Conservation (phyloP, 1,140 invertebrate species). For the Cyphomyrmex costatus region DNA sequence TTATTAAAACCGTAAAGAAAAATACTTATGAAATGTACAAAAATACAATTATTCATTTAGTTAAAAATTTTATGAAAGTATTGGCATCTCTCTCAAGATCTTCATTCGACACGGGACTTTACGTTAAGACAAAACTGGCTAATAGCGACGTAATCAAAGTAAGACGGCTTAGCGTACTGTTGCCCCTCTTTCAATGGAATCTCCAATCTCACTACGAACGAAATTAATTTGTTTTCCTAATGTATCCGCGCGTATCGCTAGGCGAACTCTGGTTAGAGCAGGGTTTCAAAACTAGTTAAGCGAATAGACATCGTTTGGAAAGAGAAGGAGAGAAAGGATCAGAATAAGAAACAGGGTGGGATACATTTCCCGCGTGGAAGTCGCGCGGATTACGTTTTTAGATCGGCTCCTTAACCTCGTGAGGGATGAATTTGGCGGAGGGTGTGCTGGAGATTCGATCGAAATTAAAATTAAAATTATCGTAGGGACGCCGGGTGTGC, state of each 20-base stretch:
- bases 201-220: slow-evolving; percentile 75
- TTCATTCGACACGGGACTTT: slow-evolving; percentile 29
- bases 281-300: slow-evolving; percentile 82
- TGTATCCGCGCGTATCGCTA: slow-evolving; percentile 75
- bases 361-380: slow-evolving; percentile 26
- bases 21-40: neutral
- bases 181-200: slow-evolving; percentile 57
- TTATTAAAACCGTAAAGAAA: neutral
- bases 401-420: slow-evolving; percentile 73
- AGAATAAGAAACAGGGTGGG: slow-evolving; percentile 42
- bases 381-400: slow-evolving; percentile 71
- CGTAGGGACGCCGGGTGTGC: slow-evolving; percentile 68
- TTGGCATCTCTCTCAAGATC: neutral
- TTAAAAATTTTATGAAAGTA: neutral
- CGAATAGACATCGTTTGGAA: slow-evolving; percentile 76
- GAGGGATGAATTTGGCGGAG: slow-evolving; percentile 44
- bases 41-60: neutral
- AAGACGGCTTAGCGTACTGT: slow-evolving; percentile 47
- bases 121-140: slow-evolving; percentile 59
- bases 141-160: slow-evolving; percentile 73
- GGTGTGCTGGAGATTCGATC: slow-evolving; percentile 71
- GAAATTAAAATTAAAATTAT: slow-evolving; percentile 84
- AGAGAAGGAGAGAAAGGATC: slow-evolving; percentile 45
- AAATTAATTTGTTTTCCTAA: slow-evolving; percentile 84
- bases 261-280: slow-evolving; percentile 63